phyloP scores from a whole-genome alignment of 2,888 invertebrate species.

The Dryocosmus kuriphilus region DNA sequence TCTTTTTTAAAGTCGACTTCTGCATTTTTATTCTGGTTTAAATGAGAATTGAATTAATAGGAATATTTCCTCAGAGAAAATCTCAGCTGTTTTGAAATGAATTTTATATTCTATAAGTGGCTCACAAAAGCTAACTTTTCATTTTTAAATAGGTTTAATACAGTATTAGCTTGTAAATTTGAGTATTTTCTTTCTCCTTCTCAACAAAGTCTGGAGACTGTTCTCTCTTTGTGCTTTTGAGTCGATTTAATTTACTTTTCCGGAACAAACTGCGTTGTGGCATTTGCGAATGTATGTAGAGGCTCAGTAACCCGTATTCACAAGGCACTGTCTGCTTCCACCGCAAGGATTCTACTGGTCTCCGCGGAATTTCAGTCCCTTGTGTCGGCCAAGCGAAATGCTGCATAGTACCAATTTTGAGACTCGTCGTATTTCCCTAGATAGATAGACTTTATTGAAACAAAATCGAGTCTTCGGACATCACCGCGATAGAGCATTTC shows the following conservation, averaged over 20 bases:
- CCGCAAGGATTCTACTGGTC: constrained; percentile 48
- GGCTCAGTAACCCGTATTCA: constrained; percentile 37
- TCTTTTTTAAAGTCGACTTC: no score
- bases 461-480: constrained; percentile 48
- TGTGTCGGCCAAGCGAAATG: constrained; percentile 50
- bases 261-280: constrained; percentile 33
- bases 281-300: constrained; percentile 36
- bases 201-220: constrained; percentile 31
- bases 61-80: no score
- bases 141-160: constrained; percentile 14
- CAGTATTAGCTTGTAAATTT: constrained; percentile 1
- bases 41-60: no score
- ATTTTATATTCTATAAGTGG: no score
- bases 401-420: constrained; percentile 53
- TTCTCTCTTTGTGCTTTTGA: constrained; percentile 27
- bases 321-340: constrained; percentile 37
- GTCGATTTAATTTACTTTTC: constrained; percentile 33
- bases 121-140: background rate
- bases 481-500: background rate
- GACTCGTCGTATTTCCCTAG: constrained; percentile 49
- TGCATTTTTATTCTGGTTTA: no score
- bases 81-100: no score
- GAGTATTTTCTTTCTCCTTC: constrained; percentile 37
- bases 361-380: constrained; percentile 44
- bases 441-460: constrained; percentile 50